Evolutionary conservation across 2,797 vertebrate species (phyloP), one percentile per base, ranked within the genome.

Genomic region (Acrossocheilus wenchowensis): DNA sequence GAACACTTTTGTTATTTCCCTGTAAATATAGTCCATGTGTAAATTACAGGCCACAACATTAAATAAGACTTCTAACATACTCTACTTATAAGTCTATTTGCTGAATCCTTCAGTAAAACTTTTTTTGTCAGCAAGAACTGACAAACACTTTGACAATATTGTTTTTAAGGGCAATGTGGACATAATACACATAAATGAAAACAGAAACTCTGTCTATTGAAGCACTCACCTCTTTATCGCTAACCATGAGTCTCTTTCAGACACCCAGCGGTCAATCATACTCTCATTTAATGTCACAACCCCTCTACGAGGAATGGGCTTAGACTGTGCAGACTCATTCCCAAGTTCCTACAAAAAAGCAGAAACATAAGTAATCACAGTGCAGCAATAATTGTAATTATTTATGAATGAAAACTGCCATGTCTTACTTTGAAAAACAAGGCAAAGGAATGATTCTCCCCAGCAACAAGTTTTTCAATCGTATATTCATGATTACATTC

Each of bases 1-100:
- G 90, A 97, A 96, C 54, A 91, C 92, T 54, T 6, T 64, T 23
- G 15, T 77, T 81, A 95, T 93, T 90, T 95, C 90, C 73, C 94
- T 95, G 90, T 36, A 39, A 90, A 72, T 39, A 60, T 50, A 14
- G 14, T 52, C 5, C 19, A 23, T 41, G 23, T 23, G 23, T 71
- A 71, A 71, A 64, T 62, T 62, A 62, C n/a, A 62, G 60, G 10
- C 60, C 60, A 62, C 60, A 26, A 57, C 19, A 57, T 57, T 26
- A 12, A 26, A 62, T 26, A 12, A 11, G 23, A 62, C 57, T 12
- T 11, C n/a, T n/a, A 62, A 62, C 23, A 60, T 26, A 62, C 57
- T 62, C 10, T 62, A 26, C 57, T 12, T 54, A 7, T 21, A 54
- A 17, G 50, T 52, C 52, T 54, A 54, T 54, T 54, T 54, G 52